Percentiles rank a stretch among this genome's conserved stretches.
These are phyloP conservation scores for Odontophorus gujanensis DNA, from an alignment of 2,113 vertebrate genomes.

Conservation along the genomic window DNA sequence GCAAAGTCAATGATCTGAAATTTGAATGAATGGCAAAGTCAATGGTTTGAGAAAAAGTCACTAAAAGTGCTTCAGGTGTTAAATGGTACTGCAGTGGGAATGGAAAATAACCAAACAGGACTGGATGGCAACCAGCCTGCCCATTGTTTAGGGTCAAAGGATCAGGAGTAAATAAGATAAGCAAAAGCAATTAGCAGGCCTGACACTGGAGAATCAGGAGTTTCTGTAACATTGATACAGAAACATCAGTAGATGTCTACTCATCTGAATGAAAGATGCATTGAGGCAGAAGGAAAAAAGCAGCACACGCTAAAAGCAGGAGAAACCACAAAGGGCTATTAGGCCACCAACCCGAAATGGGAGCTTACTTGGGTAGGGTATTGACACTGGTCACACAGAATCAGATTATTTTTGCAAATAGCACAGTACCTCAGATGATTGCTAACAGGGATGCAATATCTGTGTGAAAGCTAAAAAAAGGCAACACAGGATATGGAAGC, in stretches of 20 bases:
- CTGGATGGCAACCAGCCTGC: rapidly evolving
- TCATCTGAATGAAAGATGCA: background rate
- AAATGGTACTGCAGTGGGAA: background rate
- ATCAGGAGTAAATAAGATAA: background rate
- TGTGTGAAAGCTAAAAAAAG: background rate
- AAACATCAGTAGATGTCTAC: background rate
- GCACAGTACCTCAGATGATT: background rate
- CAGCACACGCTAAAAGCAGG: background rate
- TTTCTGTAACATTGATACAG: background rate
- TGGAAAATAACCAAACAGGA: background rate
- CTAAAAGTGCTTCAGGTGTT: background rate
- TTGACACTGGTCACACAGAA: background rate
- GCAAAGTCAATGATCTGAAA: background rate
- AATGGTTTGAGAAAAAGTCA: background rate
- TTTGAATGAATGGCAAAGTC: background rate
- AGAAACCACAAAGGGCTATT: background rate
- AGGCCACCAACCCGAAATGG: background rate
- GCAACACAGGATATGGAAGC: background rate
- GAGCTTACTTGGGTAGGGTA: background rate
- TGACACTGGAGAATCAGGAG: background rate
- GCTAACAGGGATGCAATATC: background rate
- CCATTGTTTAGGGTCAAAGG: background rate
- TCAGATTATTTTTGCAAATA: background rate
- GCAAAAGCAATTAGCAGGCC: background rate
- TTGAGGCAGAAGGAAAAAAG: background rate